phyloP scores from a whole-genome alignment of 2,113 vertebrate species.

The Laterallus jamaicensis region DNA sequence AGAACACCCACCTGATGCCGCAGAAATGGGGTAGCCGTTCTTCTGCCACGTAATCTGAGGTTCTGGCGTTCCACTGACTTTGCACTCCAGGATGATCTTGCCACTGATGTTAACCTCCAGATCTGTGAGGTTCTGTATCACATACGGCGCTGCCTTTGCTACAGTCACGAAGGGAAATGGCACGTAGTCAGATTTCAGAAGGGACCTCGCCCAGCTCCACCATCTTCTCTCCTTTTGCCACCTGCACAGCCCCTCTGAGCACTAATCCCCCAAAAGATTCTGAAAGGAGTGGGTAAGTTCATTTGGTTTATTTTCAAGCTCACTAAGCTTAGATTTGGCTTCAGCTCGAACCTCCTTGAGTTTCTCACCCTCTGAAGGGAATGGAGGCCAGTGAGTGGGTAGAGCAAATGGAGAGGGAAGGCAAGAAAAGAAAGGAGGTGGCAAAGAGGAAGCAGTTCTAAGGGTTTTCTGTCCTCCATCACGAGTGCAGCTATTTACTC shows the following conservation, averaged over 20 bases:
- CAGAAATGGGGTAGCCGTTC: conserved; percentile 75
- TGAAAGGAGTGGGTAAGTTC: not conserved
- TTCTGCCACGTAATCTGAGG: conserved; percentile 84
- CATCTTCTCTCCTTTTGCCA: not conserved
- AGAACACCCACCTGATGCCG: conserved; percentile 79
- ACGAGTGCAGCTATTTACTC: not conserved
- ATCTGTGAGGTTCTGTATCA: conserved; percentile 85
- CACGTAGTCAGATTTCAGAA: not conserved
- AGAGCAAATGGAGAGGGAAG: not conserved
- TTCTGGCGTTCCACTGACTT: conserved; percentile 77
- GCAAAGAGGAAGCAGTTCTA: not conserved
- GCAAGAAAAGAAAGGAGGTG: not conserved
- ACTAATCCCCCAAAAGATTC: not conserved
- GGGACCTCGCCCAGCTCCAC: not conserved
- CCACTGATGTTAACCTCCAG: conserved; percentile 88
- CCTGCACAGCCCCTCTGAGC: not conserved
- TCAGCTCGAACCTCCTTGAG: not conserved
- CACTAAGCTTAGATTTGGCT: not conserved
- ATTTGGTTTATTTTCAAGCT: not conserved
- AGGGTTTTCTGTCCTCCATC: not conserved
- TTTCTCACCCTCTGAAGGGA: not conserved
- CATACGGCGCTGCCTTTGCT: conserved; percentile 78
- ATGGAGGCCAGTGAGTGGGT: not conserved
- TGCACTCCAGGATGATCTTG: conserved; percentile 83
- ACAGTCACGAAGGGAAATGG: not conserved